phyloP scores from a whole-genome alignment of 2,113 vertebrate genomes.

The Trinectes maculatus region DNA sequence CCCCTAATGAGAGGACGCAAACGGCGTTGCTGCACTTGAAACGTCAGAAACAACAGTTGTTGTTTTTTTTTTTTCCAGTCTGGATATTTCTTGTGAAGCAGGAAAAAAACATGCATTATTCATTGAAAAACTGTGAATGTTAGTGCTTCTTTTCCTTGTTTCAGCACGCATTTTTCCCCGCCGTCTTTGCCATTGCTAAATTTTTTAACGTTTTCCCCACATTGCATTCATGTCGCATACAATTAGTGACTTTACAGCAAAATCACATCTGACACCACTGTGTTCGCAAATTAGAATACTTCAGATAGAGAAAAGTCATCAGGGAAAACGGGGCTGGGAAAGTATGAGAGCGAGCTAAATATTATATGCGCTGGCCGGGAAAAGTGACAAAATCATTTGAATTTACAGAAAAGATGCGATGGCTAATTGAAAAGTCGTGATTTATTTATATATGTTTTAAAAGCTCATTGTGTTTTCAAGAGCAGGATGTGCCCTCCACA shows the following conservation, averaged over 20 bases:
- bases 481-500: conserved; percentile 67
- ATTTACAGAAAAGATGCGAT: conserved; percentile 90
- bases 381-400: conserved; percentile 96
- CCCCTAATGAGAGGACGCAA: conserved; percentile 56
- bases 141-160: conserved; percentile 90
- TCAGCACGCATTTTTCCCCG: conserved; percentile 92
- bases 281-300: conserved; percentile 94
- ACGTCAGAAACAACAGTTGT: conserved; percentile 51
- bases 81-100: conserved; percentile 49
- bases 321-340: conserved; percentile 86
- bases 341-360: conserved; percentile 91
- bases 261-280: conserved; percentile 96
- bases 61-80: conserved; percentile 39
- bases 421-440: conserved; percentile 78
- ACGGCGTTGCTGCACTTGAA: conserved; percentile 46
- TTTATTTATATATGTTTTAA: conserved; percentile 82
- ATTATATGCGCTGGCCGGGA: conserved; percentile 89
- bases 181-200: conserved; percentile 95
- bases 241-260: conserved; percentile 96
- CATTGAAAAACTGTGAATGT: conserved; percentile 90
- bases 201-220: conserved; percentile 95
- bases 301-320: conserved; percentile 90
- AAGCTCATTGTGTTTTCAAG: conserved; percentile 68
- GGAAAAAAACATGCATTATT: conserved; percentile 92
- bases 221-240: conserved; percentile 95